Base-by-base conservation (phyloP, 2,797 vertebrate genomes). In the Artibeus jamaicensis region DNA sequence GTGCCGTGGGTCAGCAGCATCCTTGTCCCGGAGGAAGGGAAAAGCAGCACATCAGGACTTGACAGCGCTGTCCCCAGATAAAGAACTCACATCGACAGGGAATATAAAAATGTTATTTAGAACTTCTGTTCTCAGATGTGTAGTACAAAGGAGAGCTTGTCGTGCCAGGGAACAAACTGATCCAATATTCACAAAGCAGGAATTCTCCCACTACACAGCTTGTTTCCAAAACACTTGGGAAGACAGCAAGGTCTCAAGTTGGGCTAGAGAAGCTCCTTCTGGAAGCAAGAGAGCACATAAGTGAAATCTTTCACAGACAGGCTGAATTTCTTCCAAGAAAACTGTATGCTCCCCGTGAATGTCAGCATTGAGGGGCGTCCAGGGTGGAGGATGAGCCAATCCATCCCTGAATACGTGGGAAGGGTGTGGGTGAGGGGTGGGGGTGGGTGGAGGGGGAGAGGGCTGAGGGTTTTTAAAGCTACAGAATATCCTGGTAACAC, bases 171-270 rank as follows among this genome's bases (percentile, higher is more conserved):
- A 96, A 97, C 97, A 96, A 34, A 94, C 83, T 59, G 86, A 95
- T 83, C 96, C 96, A 93, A 67, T 76, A 68, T 34, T 68, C 97
- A 94, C 97, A 81, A 76, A 65, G 97, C 96, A 95, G 92, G 96
- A 90, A 96, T 95, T 96, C 94, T 94, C 94, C 82, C 55, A 12
- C 86, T 77, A 91, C 94, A 95, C 97, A 91, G 88, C 93, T 77
- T 97, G 97, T 97, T 97, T 97, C 93, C 97, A 96, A 97, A 98
- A 97, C 97, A 97, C 89, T 62, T 44, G 89, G 81, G 89, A 95
- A 89, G 62, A 96, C 91, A 85, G 96, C 76, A 87, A 79, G 94
- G 83, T 85, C 93, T 86, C 84, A 70, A 93, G 93, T 73, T 19
- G 34, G 88, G 73, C 78, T 42, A 93, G 83, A 91, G 93, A 96